Evolutionary conservation across 1,140 invertebrate genomes (phyloP), one percentile per base, ranked within the genome.

Genomic region (Monochamus saltuarius): DNA sequence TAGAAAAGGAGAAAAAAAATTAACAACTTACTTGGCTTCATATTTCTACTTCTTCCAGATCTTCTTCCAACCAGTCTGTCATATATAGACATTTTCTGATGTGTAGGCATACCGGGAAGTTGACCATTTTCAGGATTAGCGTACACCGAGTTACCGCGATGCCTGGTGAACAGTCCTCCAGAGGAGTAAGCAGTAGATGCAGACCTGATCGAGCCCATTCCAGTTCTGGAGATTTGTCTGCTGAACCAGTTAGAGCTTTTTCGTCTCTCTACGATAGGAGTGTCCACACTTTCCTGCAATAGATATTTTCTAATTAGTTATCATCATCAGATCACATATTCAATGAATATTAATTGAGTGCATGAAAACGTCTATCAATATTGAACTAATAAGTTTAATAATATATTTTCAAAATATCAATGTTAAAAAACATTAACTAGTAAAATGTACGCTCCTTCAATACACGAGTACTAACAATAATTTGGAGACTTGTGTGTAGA

Each of bases 181-280:
- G 89, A 91, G 19, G 90, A 92, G 69, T 92, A 92, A 0, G 89
- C 88, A 0, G 90, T 92, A 0, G 89, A 90, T 0, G 89, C 88
- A 17, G 90, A 92, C 3, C 91, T 80, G 13, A 91, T 84, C 0
- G 90, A 92, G 1, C 89, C 90, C 83, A 92, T 89, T 2, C 90
- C 88, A 80, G 92, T 89, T 64, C 89, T 78, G 4, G 88, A 91
- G 37, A 92, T 87, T 72, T 91, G 89, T 17, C 90, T 80, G 56
- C 89, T 88, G 56, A 94, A 87, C 91, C 91, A 94, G 75, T 90
- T 92, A 29, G 69, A 67, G 35, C 70, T 73, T 73, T 92, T 92
- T n/a, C 89, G 77, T 46, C 89, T 73, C 69, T 92, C 89, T 7
- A 90, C 89, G 65, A 94, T 80, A 1, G 91, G 91, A 0, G 91